Base-by-base conservation (phyloP, 2,113 vertebrate genomes). In the Nothocercus julius region DNA sequence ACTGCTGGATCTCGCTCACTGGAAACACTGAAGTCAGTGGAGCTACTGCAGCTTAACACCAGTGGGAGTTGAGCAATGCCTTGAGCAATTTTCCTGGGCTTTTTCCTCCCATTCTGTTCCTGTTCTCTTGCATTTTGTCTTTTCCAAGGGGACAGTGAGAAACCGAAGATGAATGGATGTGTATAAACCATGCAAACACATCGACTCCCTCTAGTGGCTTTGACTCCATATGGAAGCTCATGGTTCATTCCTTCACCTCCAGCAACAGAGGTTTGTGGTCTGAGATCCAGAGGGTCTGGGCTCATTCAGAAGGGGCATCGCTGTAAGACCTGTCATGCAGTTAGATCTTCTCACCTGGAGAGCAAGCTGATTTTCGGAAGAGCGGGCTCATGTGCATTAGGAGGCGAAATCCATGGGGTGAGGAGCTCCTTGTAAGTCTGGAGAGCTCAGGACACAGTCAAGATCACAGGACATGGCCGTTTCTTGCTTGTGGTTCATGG, bases 151-250 rank as follows among this genome's bases (percentile, higher is more conserved):
- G 22, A 88, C 82, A 91, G n/a, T 5, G 70, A 89, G 89, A 81
- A 89, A 85, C 63, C 62, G 58, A 79, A 63, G 89, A 88, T 80
- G 91, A 95, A 89, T 77, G 79, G 87, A 89, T 44, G 75, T 64
- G 85, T 44, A 84, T 67, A 30, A 92, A 53, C 82, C 89, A 22
- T 1, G 28, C 92, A 93, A 97, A 96, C 85, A 90, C 94, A 87
- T 91, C 62, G 85, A 94, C 96, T 97, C 96, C 96, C 95, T 96
- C 96, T 96, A 96, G 96, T 78, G 93, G 95, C 85, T 93, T 40
- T 78, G 85, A 12, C 19, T 94, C 85, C 89, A 40, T 95, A 94
- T 80, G 32, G 87, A 70, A 92, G 45, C 13, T 38, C 13, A 44
- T 63, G 93, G 82, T 27, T 95, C 13, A 0, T 22, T 82, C 64